Evolutionary conservation across 2,113 vertebrate species (phyloP).

Genomic region (Phaethornis superciliosus): DNA sequence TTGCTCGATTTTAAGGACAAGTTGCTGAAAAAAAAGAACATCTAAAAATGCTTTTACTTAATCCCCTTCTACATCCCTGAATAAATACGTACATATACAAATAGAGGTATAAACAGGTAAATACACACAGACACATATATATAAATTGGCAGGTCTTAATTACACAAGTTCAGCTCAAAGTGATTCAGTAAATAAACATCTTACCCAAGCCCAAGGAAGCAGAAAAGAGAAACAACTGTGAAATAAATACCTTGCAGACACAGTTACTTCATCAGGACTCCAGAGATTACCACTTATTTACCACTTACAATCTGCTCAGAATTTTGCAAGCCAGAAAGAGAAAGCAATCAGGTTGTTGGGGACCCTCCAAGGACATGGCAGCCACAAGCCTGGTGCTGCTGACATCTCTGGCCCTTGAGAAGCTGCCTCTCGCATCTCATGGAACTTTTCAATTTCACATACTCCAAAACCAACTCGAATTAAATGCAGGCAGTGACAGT

Average conservation of each 20-base stretch:
- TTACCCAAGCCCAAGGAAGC: not conserved
- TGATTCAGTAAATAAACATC: conserved; percentile 20
- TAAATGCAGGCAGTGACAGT: not conserved
- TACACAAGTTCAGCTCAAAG: not conserved
- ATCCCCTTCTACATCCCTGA: not conserved
- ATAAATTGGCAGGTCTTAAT: not conserved
- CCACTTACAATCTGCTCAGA: not conserved
- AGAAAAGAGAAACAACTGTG: conserved; percentile 12
- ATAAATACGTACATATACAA: not conserved
- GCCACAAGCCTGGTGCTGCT: not conserved
- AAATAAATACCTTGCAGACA: not conserved
- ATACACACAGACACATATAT: not conserved
- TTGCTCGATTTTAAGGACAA: not conserved
- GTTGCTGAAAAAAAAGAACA: not conserved
- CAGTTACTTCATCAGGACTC: not conserved
- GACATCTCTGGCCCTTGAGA: not conserved
- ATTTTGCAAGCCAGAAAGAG: not conserved
- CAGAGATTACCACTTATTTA: not conserved
- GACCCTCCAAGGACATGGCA: not conserved
- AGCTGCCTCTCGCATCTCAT: not conserved
- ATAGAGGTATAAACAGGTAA: not conserved
- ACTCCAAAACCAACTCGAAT: not conserved
- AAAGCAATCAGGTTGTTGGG: not conserved
- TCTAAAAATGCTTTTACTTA: not conserved
- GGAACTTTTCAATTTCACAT: not conserved